Evolutionary conservation across 1,140 invertebrate genomes (phyloP), one percentile per base, ranked within the genome.

Genomic region (Cydia fagiglandana): DNA sequence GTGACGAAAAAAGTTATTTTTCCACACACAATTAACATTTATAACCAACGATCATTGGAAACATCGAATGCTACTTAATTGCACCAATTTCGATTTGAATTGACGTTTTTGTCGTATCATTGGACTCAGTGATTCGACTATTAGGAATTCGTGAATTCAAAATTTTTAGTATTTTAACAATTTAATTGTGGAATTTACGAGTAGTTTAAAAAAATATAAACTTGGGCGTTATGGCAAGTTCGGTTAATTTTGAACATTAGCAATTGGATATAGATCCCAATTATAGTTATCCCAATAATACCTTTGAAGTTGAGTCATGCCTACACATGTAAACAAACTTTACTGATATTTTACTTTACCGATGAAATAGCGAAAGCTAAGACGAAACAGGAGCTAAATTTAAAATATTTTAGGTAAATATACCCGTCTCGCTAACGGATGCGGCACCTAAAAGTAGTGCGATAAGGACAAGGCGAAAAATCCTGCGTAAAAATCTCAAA

Each of bases 1-100:
- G 66, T 53, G 61, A 76, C 78, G 79, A 81, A 87, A 88, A 86
- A 87, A 79, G 86, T 81, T 75, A 80, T 88, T 88, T 85, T 86
- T 86, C 74, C 83, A 88, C 84, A 85, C 79, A 81, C 81, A 84
- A 86, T 85, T 83, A 81, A 81, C 81, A 84, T 85, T 85, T 83
- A 81, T 66, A 75, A 76, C 74, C 79, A 70, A 70, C 66, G 30
- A 70, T 70, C 73, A 77, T 76, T 83, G 64, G 76, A 79, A 80
- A 73, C 56, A 81, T 78, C 75, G 64, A 80, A 79, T 78, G 73
- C 76, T 77, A 76, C 80, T 80, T 81, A 83, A 84, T 84, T 84
- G 80, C 75, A 53, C 66, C 45, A 75, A 45, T 77, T 76, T 76
- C 79, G 78, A 77, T 81, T 78, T 76, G 78, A 73, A 20, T 15